A percentile compares a stretch with the other conserved stretches of the same genome.
These are phyloP conservation scores for Bombus picipes DNA, from an alignment of 1,140 invertebrate species.

Conservation along the genomic window DNA sequence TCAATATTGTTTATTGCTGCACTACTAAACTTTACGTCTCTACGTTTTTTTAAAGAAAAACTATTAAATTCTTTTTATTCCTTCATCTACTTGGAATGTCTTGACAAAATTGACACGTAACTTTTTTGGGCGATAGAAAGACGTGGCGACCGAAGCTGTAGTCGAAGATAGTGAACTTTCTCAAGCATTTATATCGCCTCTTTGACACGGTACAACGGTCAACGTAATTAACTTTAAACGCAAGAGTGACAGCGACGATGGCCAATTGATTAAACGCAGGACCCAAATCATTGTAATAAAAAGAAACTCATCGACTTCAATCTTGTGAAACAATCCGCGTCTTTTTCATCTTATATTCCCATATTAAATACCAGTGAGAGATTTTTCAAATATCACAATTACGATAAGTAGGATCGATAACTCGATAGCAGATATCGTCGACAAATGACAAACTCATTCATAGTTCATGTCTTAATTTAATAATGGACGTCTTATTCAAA, in stretches of 20 bases:
- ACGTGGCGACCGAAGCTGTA: not conserved
- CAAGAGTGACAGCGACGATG: not conserved
- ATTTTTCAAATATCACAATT: not conserved
- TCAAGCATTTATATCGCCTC: not conserved
- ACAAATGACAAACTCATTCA: too few species aligned
- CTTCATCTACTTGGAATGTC: not conserved
- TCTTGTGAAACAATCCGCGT: not conserved
- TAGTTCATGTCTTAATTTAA: not conserved
- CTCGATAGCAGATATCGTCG: too few species aligned
- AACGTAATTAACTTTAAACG: conserved; percentile 5
- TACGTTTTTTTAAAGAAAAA: not conserved
- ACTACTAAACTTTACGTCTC: too few species aligned
- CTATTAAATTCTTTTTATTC: not conserved
- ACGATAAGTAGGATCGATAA: not conserved
- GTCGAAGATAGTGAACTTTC: not conserved
- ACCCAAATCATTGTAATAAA: not conserved
- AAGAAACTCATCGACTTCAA: not conserved
- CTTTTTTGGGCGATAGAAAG: not conserved
- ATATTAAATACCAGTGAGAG: not conserved
- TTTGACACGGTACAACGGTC: not conserved
- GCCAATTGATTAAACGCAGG: not conserved
- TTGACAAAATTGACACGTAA: not conserved
- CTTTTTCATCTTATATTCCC: not conserved
- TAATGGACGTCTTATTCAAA: not conserved
- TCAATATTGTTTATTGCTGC: not conserved